Evolutionary conservation across 2,888 invertebrate genomes (phyloP).

Genomic region (Andricus quercusramuli): DNA sequence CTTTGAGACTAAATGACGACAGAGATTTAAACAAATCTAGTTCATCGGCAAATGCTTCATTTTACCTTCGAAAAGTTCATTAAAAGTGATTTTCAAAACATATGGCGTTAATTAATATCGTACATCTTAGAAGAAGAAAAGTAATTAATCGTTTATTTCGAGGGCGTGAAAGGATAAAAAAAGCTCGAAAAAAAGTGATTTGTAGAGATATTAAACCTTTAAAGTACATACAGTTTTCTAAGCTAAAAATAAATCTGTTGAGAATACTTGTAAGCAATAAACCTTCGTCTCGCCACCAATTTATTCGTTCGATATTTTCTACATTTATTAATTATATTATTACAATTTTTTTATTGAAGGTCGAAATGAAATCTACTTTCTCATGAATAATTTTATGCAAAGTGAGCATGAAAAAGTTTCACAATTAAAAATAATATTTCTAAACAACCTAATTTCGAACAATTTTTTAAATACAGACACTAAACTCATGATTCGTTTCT

Average conservation of each 20-base stretch:
- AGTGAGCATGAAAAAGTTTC: too few species aligned
- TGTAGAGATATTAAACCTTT: not conserved
- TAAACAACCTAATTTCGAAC: too few species aligned
- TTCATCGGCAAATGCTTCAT: constrained; percentile 2
- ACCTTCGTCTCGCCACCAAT: too few species aligned
- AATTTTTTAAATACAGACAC: too few species aligned
- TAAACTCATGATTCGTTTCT: too few species aligned
- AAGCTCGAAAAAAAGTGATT: not conserved
- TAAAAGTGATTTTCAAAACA: constrained; percentile 22
- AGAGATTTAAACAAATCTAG: constrained; percentile 18
- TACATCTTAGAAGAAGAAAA: not conserved
- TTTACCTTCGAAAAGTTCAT: constrained; percentile 20
- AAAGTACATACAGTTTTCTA: not conserved
- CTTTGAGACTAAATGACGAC: not conserved
- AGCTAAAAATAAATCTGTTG: too few species aligned
- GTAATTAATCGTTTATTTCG: not conserved
- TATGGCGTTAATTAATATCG: constrained; percentile 10
- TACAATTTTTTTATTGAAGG: too few species aligned
- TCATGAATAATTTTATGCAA: too few species aligned
- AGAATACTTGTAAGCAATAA: too few species aligned
- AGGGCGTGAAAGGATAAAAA: not conserved
- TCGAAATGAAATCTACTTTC: too few species aligned
- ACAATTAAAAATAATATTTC: too few species aligned
- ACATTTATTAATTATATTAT: not conserved
- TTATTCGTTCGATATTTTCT: too few species aligned